These are phyloP conservation scores for Drosophila sechellia DNA, from an alignment of 1,140 invertebrate genomes.

Conservation along the genomic window DNA sequence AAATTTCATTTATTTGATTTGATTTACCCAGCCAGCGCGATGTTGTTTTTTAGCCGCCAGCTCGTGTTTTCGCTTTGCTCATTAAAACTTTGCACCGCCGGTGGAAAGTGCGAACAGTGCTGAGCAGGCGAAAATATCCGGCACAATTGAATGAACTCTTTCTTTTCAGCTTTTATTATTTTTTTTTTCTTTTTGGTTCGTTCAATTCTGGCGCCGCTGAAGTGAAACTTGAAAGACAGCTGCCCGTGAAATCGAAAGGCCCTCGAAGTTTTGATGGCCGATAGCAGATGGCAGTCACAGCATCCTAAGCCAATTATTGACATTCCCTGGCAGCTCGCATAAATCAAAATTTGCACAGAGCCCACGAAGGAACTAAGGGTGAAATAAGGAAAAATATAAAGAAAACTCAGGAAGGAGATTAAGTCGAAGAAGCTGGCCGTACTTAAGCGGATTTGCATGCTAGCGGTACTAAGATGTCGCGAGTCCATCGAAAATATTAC, in stretches of 20 bases:
- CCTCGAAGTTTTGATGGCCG: constrained; percentile 9
- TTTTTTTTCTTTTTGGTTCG: constrained; percentile 6
- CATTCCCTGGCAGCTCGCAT: constrained; percentile 59
- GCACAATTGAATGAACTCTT: constrained; percentile 20
- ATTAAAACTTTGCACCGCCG: constrained; percentile 51
- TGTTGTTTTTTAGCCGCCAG: constrained; percentile 6
- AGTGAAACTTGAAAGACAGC: constrained; percentile 51
- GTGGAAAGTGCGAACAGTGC: constrained; percentile 5
- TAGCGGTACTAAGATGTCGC: not conserved
- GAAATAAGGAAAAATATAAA: not conserved
- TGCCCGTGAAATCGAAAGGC: not conserved
- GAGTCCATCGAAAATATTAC: not conserved
- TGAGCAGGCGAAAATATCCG: constrained; percentile 7
- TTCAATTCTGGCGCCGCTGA: constrained; percentile 3
- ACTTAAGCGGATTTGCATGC: constrained; percentile 20
- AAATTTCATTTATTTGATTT: constrained; percentile 63
- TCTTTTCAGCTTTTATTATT: constrained; percentile 13
- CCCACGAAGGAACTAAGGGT: not conserved
- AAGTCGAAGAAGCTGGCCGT: not conserved
- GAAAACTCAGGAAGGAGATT: not conserved
- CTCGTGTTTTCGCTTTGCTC: constrained; percentile 45
- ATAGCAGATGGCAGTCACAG: constrained; percentile 24
- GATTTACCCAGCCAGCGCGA: constrained; percentile 29
- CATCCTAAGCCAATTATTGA: constrained; percentile 71
- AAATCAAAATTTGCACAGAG: constrained; percentile 59